phyloP scores from a whole-genome alignment of 2,888 invertebrate species.

The Leptura quadrifasciata region DNA sequence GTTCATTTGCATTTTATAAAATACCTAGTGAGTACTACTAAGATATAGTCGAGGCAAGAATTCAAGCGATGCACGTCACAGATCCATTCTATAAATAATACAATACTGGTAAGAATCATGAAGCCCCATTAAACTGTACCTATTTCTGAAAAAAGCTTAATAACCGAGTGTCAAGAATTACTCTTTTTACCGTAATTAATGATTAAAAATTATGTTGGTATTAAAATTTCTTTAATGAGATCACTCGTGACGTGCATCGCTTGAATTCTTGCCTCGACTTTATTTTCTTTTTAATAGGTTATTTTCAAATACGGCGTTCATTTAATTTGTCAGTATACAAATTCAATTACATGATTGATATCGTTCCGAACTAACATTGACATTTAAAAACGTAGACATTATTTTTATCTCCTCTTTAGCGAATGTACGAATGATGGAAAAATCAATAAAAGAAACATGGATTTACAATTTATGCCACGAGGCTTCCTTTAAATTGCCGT shows the following conservation, averaged over 20 bases:
- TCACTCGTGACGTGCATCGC: no score
- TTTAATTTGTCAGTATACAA: constrained; percentile 3
- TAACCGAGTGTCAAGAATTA: no score
- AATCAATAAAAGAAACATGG: constrained; percentile 28
- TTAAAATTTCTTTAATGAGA: no score
- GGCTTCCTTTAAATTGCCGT: background rate
- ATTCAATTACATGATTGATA: constrained; percentile 7
- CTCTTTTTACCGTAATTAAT: no score
- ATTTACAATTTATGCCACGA: constrained; percentile 25
- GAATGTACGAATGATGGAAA: constrained; percentile 14
- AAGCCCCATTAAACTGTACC: no score
- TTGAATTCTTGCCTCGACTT: no score
- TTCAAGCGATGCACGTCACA: no score
- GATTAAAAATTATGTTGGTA: no score
- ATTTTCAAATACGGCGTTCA: background rate
- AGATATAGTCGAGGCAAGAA: no score
- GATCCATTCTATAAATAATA: no score
- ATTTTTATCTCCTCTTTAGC: constrained; percentile 2
- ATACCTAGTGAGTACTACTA: background rate
- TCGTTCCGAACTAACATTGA: background rate
- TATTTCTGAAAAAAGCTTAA: no score
- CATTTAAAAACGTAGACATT: constrained; percentile 10
- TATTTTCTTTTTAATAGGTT: background rate
- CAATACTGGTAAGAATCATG: no score
- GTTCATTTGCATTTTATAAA: background rate